Conservation (phyloP, 2,797 vertebrate species). For the Cichlasoma orientale region DNA sequence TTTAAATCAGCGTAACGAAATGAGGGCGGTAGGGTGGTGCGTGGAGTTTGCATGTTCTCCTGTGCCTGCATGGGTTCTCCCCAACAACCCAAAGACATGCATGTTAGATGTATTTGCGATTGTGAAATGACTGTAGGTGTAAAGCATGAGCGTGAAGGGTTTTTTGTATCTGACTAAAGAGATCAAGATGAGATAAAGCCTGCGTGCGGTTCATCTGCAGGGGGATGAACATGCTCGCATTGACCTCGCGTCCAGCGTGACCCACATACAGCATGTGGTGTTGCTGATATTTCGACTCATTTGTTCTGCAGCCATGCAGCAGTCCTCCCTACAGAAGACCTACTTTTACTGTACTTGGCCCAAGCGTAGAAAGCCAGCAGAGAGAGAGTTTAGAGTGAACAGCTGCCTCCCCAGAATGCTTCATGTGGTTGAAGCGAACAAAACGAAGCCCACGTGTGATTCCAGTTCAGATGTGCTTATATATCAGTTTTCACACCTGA, state of each 20-base stretch:
- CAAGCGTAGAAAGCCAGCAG: not conserved
- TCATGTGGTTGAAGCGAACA: not conserved
- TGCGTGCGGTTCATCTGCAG: not conserved
- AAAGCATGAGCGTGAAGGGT: not conserved
- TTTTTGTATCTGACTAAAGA: accelerated
- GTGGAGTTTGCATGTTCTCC: too few species aligned
- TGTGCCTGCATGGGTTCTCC: not conserved
- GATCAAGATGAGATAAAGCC: not conserved
- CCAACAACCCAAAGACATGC: not conserved
- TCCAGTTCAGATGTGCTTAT: not conserved
- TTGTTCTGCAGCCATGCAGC: not conserved
- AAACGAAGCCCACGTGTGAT: not conserved
- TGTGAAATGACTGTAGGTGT: not conserved
- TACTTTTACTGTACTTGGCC: not conserved
- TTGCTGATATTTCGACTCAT: not conserved
- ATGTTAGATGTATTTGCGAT: not conserved
- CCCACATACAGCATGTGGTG: not conserved
- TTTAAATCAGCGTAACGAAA: too few species aligned
- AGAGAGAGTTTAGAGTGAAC: not conserved
- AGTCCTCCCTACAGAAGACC: not conserved
- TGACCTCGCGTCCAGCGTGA: not conserved
- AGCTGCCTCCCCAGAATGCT: not conserved
- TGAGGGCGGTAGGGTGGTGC: too few species aligned
- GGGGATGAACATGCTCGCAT: not conserved
- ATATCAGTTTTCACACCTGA: not conserved